phyloP scores from a whole-genome alignment of 1,140 invertebrate species.

The Brachionus plicatilis region DNA sequence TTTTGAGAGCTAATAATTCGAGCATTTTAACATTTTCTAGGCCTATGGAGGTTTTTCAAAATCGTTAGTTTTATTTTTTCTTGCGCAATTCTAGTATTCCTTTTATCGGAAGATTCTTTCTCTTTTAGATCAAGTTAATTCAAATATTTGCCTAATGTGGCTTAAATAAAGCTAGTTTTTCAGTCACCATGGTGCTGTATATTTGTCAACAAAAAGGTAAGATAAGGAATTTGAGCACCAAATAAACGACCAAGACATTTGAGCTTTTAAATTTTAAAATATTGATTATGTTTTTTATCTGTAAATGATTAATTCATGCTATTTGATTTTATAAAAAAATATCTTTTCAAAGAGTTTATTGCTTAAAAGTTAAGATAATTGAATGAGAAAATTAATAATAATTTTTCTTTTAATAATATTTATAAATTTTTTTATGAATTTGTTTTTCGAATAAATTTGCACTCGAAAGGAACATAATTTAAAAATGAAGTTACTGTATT shows the following conservation, averaged over 20 bases:
- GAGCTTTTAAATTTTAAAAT: neutral
- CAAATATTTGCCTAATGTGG: neutral
- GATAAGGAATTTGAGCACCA: neutral
- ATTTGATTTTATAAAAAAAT: no score
- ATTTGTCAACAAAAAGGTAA: neutral
- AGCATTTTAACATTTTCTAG: constrained; percentile 16
- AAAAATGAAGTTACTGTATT: no score
- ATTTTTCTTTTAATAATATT: no score
- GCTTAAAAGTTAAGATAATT: no score
- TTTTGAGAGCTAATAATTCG: neutral
- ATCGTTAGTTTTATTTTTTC: neutral
- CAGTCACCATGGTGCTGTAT: neutral
- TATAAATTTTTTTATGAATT: no score
- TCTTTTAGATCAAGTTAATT: neutral
- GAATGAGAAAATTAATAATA: no score
- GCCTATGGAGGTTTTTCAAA: neutral
- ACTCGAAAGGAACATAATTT: no score
- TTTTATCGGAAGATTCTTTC: neutral
- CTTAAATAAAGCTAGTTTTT: neutral
- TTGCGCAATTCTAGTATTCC: neutral
- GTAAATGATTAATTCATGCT: no score
- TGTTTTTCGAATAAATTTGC: no score
- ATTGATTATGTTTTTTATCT: no score
- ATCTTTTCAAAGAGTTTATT: no score
- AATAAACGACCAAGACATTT: neutral